Base-by-base conservation (phyloP, 2,797 vertebrate species). In the Notamacropus eugenii region DNA sequence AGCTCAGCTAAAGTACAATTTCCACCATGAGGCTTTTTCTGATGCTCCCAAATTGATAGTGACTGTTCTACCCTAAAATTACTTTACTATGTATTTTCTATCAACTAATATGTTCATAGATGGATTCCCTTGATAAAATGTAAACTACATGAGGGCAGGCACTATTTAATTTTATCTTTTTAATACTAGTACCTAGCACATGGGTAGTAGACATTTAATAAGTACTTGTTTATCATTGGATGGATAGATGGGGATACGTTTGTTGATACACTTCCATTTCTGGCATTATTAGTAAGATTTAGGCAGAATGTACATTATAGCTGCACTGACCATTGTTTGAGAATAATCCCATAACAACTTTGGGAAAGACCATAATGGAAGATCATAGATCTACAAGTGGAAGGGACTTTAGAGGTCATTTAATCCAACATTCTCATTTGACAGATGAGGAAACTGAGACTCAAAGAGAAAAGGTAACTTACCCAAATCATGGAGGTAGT, bases 401-500 rank as follows among this genome's bases (percentile, higher is more conserved):
- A n/a, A 82, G 22, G 74, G 22, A 67, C 67, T 22, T 82, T 40
- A 46, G 9, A 82, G n/a, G 22, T 27, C 74, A 82, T 16, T 9
- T 10, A 87, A 4, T 59, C 50, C 27, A 93, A 94, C 91, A 90
- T 58, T 54, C 54, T 56, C 14, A 62, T 93, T 93, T 94, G 40
- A 93, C 87, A 97, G 22, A 55, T 46, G 94, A 95, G 92, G n/a
- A 95, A 95, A 94, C 1, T 87, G 19, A 97, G 22, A 96, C 94
- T 87, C 93, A 93, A 74, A 34, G 29, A 96, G 91, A 90, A 57
- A 96, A 93, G 93, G 29, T 92, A 59, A 93, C 54, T 95, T 96
- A 29, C 94, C 55, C 58, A 93, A 96, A 34, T 91, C 92, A 92
- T 52, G 59, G 0, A 94, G 91, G 91, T 54, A 59, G 28, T 74